Base-by-base conservation (phyloP, 2,113 vertebrate genomes). In the Gallinago paraguaiae region DNA sequence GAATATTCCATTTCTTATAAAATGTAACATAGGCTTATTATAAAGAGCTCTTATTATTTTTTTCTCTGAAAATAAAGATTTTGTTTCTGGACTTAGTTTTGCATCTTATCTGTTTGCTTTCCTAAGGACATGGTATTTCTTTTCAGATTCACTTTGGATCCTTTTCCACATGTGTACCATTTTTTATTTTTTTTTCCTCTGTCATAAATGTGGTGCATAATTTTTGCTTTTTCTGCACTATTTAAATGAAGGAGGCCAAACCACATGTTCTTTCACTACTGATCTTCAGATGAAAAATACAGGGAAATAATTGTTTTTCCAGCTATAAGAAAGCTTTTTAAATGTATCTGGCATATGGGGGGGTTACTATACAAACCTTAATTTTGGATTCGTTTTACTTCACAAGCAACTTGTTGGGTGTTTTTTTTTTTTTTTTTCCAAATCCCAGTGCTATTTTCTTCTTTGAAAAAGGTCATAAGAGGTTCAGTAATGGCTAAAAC, bases 221-320 rank as follows among this genome's bases (percentile, higher is more conserved):
- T 82, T 97, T 96, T 95, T 78, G 39, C 39, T 64, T 60, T 50
- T 74, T 54, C 82, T 39, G 11, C 74, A 71, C 84, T 96, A 78
- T 86, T 92, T 93, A 97, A 95, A 56, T 48, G 82, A 93, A 96
- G 67, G 13, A 57, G 68, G 25, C 69, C 53, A 96, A 86, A 85
- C 61, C 75, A 91, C 30, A 63, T 60, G 14, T 72, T 70, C 92
- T 97, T 95, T 90, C 82, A 93, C 65, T 93, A 82, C 86, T 84
- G 86, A 97, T 86, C 86, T 94, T 96, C 89, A 95, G 54, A 91
- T 95, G 41, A 35, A 94, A 97, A 96, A 96, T 35, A 71, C 84
- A 93, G 54, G 56, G 51, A 92, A 71, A 75, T 31, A 88, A 96
- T 94, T 96, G 86, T 77, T 97, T 98, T 96, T 92, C 85, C 93